Conservation (phyloP, 2,113 vertebrate genomes). For the Motacilla tschutschensis region DNA sequence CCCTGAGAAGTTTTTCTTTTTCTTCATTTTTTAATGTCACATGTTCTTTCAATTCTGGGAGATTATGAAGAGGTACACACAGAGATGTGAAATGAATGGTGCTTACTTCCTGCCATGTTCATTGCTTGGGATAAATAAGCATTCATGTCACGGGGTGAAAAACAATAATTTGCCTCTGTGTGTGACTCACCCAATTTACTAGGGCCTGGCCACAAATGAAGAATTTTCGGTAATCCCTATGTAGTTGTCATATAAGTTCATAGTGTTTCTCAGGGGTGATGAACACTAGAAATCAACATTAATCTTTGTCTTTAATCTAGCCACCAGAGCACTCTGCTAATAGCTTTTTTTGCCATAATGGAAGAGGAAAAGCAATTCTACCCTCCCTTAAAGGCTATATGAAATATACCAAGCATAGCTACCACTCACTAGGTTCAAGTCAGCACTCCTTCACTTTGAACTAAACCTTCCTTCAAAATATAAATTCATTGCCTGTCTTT, state of each 20-base stretch:
- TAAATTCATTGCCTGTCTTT: not conserved
- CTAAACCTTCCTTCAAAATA: not conserved
- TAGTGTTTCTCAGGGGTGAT: not conserved
- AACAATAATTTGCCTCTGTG: slow-evolving; percentile 29
- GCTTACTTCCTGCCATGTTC: slow-evolving; percentile 8
- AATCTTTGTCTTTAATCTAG: slow-evolving; percentile 38
- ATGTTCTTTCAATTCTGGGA: not conserved
- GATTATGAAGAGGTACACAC: slow-evolving; percentile 7
- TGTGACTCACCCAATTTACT: slow-evolving; percentile 33
- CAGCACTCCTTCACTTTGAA: not conserved
- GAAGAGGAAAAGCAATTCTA: not conserved
- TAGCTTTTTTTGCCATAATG: not conserved
- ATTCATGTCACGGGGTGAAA: slow-evolving; percentile 43
- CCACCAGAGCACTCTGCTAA: not conserved
- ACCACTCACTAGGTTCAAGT: not conserved
- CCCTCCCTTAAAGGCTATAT: not conserved
- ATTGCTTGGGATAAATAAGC: slow-evolving; percentile 20
- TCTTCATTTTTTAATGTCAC: not conserved
- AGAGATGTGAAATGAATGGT: slow-evolving; percentile 37
- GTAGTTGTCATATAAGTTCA: not conserved
- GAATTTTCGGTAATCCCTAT: slow-evolving; percentile 10
- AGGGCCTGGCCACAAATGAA: not conserved
- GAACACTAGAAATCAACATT: slow-evolving; percentile 2
- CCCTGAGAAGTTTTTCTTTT: not conserved
- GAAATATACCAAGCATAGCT: not conserved